Percentiles rank a stretch among this genome's conserved stretches.
Evolutionary conservation across 2,888 invertebrate genomes (phyloP).

Genomic region (Acleris emargana): DNA sequence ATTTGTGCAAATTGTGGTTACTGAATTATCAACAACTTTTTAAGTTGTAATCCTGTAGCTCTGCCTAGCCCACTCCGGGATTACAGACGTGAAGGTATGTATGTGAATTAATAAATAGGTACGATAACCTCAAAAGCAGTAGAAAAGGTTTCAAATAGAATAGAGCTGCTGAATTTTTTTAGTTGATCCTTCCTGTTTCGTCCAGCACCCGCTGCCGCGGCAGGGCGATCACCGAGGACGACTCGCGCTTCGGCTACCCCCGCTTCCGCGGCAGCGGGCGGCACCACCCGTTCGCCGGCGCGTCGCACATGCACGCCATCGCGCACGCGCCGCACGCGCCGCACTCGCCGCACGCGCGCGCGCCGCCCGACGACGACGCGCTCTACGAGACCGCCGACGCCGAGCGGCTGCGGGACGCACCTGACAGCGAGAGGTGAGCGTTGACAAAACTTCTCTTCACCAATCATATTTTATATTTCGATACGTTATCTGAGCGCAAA

Average conservation of each 20-base stretch:
- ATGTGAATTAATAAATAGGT: too few species aligned
- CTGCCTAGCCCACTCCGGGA: too few species aligned
- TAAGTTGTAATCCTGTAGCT: too few species aligned
- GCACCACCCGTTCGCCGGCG: constrained; percentile 60
- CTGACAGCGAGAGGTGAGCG: constrained; percentile 94
- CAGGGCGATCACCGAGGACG: constrained; percentile 84
- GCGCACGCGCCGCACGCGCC: constrained; percentile 61
- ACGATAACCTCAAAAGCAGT: too few species aligned
- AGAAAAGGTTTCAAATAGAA: too few species aligned
- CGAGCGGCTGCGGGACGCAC: constrained; percentile 89
- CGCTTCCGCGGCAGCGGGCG: constrained; percentile 82
- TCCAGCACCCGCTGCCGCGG: constrained; percentile 84
- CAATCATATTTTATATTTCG: too few species aligned
- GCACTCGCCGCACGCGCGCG: constrained; percentile 68
- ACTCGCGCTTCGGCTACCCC: constrained; percentile 89
- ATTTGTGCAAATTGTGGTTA: too few species aligned
- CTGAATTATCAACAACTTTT: too few species aligned
- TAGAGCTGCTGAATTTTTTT: too few species aligned
- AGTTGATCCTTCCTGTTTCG: too few species aligned
- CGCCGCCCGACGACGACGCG: constrained; percentile 89
- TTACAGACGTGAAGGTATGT: too few species aligned
- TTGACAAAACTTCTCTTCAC: background rate
- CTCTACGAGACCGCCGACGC: constrained; percentile 94
- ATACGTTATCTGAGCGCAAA: too few species aligned
- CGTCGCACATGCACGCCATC: constrained; percentile 65